Conservation (phyloP, 2,888 invertebrate species). For the Unio pictorum region DNA sequence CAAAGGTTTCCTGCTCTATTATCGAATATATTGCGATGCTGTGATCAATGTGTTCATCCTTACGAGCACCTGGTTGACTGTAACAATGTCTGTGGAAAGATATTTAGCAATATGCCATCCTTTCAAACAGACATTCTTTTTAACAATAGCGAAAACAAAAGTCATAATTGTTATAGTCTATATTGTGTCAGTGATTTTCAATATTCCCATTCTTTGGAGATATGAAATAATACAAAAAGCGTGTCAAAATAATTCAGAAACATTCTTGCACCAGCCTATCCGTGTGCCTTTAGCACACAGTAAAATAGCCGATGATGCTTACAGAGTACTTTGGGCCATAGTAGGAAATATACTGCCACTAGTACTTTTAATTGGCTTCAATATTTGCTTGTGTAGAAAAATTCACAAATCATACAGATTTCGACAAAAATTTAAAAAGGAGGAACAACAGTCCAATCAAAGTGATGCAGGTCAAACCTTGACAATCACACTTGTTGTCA, state of each 20-base stretch:
- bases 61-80: conserved; percentile 84
- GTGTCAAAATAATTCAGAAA: conserved; percentile 30
- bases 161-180: conserved; percentile 79
- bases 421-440: conserved; percentile 49
- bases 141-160: conserved; percentile 76
- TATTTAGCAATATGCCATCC: conserved; percentile 85
- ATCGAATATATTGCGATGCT: conserved; percentile 59
- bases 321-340: conserved; percentile 60
- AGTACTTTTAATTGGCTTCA: conserved; percentile 61
- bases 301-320: conserved; percentile 48
- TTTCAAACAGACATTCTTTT: conserved; percentile 78
- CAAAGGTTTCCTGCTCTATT: conserved; percentile 54
- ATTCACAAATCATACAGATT: conserved; percentile 61
- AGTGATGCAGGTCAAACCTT: conserved; percentile 59
- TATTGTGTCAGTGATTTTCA: conserved; percentile 78
- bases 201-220: conserved; percentile 76
- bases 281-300: conserved; percentile 43
- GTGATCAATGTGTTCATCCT: conserved; percentile 73
- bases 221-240: conserved; percentile 40
- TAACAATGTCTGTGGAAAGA: conserved; percentile 82
- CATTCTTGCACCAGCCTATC: conserved; percentile 28
- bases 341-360: conserved; percentile 63
- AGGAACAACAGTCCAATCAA: conserved; percentile 31
- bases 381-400: conserved; percentile 61
- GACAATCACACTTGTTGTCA: conserved; percentile 65